Conservation (phyloP, 2,888 invertebrate genomes). For the Achlya flavicornis region DNA sequence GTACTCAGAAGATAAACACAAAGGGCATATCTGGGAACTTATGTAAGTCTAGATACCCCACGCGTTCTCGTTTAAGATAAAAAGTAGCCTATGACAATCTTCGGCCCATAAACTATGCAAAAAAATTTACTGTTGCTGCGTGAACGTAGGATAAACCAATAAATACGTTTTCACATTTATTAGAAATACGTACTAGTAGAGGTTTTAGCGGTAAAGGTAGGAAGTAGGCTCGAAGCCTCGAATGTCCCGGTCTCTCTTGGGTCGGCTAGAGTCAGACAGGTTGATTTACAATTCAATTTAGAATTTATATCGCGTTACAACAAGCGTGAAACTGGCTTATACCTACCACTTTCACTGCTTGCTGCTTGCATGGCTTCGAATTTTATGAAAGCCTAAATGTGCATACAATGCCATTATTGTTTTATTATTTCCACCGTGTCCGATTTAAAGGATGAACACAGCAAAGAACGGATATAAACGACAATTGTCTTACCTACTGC, state of each 20-base stretch:
- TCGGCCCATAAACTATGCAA: no score
- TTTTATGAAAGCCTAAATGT: conserved; percentile 34
- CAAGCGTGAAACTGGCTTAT: conserved; percentile 17
- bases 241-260: neutral
- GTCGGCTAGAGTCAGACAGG: neutral
- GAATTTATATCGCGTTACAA: neutral
- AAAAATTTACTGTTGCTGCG: no score
- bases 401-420: conserved; percentile 49
- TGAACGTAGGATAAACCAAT: no score
- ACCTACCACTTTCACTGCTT: conserved; percentile 32
- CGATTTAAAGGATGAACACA: conserved; percentile 42
- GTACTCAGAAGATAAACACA: neutral
- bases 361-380: conserved; percentile 10
- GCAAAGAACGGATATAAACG: conserved; percentile 39
- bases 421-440: conserved; percentile 45
- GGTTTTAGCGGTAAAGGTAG: neutral
- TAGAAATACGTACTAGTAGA: no score
- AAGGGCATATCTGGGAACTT: no score
- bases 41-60: neutral
- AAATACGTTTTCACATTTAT: no score
- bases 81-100: no score
- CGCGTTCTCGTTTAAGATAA: no score
- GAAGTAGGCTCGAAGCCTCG: neutral
- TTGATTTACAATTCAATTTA: conserved; percentile 11
- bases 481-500: conserved; percentile 42